phyloP scores from a whole-genome alignment of 2,113 vertebrate species.

The Pterocles orientalis region DNA sequence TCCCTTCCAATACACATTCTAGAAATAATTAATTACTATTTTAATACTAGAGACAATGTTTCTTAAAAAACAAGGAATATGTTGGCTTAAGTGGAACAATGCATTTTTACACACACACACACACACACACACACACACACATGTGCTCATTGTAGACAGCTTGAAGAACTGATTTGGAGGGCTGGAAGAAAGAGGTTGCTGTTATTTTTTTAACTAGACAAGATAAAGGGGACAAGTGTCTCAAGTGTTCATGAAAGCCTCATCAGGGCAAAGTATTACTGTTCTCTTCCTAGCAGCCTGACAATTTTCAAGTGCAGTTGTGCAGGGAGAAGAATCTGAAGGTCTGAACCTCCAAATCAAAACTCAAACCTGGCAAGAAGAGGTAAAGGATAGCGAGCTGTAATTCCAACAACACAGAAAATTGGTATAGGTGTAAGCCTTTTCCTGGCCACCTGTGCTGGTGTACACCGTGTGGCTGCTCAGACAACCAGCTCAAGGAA shows the following conservation, averaged over 20 bases:
- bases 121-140: not conserved
- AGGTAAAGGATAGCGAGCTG: not conserved
- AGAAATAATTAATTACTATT: slow-evolving; percentile 6
- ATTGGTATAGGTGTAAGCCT: rapidly evolving
- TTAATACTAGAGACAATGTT: not conserved
- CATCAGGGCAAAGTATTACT: not conserved
- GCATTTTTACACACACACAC: not conserved
- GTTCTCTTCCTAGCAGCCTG: not conserved
- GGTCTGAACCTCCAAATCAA: not conserved
- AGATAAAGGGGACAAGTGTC: not conserved
- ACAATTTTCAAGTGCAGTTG: not conserved
- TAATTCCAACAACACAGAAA: not conserved
- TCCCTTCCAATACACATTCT: not conserved
- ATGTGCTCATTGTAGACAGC: not conserved
- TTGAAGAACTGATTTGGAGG: not conserved
- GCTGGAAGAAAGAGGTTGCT: not conserved
- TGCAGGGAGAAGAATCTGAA: rapidly evolving
- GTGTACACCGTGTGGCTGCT: not conserved
- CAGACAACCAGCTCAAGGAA: not conserved
- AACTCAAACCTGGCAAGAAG: not conserved
- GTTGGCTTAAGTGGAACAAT: not conserved
- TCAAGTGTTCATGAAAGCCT: not conserved
- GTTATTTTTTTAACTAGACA: not conserved
- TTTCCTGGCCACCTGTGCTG: not conserved
- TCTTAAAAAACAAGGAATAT: not conserved